Base-by-base conservation (phyloP, 2,797 vertebrate species). In the Dermochelys coriacea region DNA sequence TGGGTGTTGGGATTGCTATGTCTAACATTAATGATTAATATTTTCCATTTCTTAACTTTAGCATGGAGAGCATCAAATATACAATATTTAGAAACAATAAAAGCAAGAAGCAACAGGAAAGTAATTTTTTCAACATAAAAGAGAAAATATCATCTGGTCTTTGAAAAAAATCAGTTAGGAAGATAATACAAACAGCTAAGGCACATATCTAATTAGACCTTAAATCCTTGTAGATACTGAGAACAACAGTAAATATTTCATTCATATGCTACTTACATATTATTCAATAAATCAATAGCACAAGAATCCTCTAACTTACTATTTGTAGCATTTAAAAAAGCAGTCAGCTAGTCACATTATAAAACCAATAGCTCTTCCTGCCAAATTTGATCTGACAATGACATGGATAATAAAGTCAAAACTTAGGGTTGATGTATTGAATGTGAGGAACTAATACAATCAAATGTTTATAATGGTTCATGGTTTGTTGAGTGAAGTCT, bases 251-350 rank as follows among this genome's bases (percentile, higher is more conserved):
- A 87, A 90, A 84, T 95, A 83, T 93, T 86, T 34, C 6, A 1
- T 85, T 93, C 52, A 95, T 93, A 89, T 90, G n/a, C 84, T 29
- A n/a, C 41, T 90, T 86, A 45, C 34, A 25, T 84, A 54, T 68
- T 86, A 57, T 74, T 8, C 7, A 12, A 4, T 74, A 10, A 3
- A 55, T 37, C 0, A 41, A 7, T 78, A 80, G 50, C 3, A 21
- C 37, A 82, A 71, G 83, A 64, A 86, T 47, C 14, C 82, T 87
- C 6, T 16, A 87, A 84, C 74, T 86, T 77, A 21, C 29, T 88
- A 91, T 93, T 74, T 4, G 15, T 91, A 8, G 1, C 75, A 77
- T 11, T 87, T 87, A 5, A 45, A 84, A 75, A 85, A 34, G 11
- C 4, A 51, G 90, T 80, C 11, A 74, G 14, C 5, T 45, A 5